Base-by-base conservation (phyloP, 1,140 invertebrate genomes). In the Bombus difficillimus region DNA sequence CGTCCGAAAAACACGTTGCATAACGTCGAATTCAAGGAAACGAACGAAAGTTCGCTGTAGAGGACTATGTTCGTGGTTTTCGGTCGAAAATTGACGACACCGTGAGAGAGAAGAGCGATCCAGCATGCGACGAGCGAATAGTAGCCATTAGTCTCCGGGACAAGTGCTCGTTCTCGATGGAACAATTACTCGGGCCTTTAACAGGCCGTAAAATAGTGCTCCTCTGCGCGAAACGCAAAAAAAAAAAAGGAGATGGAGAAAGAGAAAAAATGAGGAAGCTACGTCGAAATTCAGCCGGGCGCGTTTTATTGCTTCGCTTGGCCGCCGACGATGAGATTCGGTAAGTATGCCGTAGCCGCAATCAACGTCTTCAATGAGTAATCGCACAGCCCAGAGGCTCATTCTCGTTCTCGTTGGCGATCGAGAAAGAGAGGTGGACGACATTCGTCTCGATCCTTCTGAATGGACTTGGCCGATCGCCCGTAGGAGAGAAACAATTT, bases 321-420 rank as follows among this genome's bases (percentile, higher is more conserved):
- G 28, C 43, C 28, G 76, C 39, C 22, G 71, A 85, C 32, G 43
- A 41, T 53, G 77, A 39, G 68, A 75, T 32, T 37, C 73, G 78
- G 59, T 75, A 82, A 79, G 83, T 86, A 59, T 88, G 88, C 74
- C 87, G 81, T 82, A 75, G 77, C 68, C 57, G 88, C 87, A 89
- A 89, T 89, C 87, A 89, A 89, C 83, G 88, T 89, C 88, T 53
- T 79, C 88, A 83, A 86, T 89, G 83, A 89, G 84, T 89, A 89
- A 89, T 89, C 75, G 74, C 75, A 83, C 74, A 57, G 83, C 88
- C 75, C 57, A 80, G 59, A 84, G 83, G 68, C 37, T 81, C 81
- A 78, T 81, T 69, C 88, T 62, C 72, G 53, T 59, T 64, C 75
- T 81, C 64, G 76, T 87, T 41, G 69, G 86, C 74, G 47, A 66